phyloP scores from a whole-genome alignment of 1,140 invertebrate genomes.

The Drosophila paulistorum region DNA sequence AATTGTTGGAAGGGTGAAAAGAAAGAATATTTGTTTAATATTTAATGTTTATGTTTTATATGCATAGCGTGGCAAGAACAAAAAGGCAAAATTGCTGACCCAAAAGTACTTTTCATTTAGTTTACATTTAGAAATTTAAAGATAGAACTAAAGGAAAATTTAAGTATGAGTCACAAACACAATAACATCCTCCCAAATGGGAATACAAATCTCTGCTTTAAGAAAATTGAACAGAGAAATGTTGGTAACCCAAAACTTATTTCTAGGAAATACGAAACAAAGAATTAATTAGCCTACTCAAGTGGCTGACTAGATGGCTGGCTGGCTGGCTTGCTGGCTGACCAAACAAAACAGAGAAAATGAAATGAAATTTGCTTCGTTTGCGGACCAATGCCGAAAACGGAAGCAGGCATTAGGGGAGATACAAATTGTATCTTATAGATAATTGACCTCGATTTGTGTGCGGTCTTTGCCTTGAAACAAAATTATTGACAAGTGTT shows the following conservation, averaged over 20 bases:
- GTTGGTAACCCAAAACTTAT: conserved; percentile 21
- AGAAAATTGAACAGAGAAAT: conserved; percentile 3
- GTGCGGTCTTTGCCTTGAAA: conserved; percentile 57
- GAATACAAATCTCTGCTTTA: neutral
- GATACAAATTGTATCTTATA: conserved; percentile 36
- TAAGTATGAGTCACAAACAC: neutral
- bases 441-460: conserved; percentile 60
- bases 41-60: conserved; percentile 48
- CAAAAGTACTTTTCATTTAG: conserved; percentile 18
- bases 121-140: neutral
- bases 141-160: neutral
- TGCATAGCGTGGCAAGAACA: conserved; percentile 27
- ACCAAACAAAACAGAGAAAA: neutral
- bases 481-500: conserved; percentile 62
- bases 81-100: conserved; percentile 47
- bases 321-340: neutral
- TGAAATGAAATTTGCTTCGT: conserved; percentile 41
- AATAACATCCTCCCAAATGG: neutral
- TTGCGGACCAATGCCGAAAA: conserved; percentile 14
- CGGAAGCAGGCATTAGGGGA: conserved; percentile 8
- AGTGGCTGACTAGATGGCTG: conserved; percentile 22
- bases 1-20: neutral
- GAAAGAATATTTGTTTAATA: neutral
- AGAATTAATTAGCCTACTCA: conserved; percentile 58
- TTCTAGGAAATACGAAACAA: conserved; percentile 28